Conservation (phyloP, 2,888 invertebrate species). For the Oscheius onirici region DNA sequence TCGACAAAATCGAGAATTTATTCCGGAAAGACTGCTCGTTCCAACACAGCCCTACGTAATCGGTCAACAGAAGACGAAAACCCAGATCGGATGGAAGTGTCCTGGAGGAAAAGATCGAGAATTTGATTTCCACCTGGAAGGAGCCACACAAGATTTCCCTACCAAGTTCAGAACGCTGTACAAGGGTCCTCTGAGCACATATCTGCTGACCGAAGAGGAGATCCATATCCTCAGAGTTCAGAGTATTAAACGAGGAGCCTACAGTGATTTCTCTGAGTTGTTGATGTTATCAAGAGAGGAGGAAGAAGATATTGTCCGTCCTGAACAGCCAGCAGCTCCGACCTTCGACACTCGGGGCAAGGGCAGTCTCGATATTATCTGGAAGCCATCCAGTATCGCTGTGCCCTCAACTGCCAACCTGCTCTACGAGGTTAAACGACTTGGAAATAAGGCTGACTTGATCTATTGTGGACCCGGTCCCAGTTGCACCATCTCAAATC, state of each 20-base stretch:
- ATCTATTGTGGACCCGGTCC: slow-evolving; percentile 40
- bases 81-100: slow-evolving; percentile 41
- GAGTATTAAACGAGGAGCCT: slow-evolving; percentile 26
- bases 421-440: slow-evolving; percentile 36
- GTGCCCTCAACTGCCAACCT: slow-evolving; percentile 30
- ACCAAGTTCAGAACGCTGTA: slow-evolving; percentile 37
- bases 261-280: slow-evolving; percentile 38
- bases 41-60: slow-evolving; percentile 34
- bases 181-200: slow-evolving; percentile 40
- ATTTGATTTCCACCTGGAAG: slow-evolving; percentile 38
- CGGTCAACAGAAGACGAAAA: slow-evolving; percentile 18
- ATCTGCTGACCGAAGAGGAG: slow-evolving; percentile 46
- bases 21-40: not conserved
- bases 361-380: slow-evolving; percentile 13
- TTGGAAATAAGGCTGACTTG: slow-evolving; percentile 30
- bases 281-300: slow-evolving; percentile 15
- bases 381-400: slow-evolving; percentile 12
- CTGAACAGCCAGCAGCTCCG: slow-evolving; percentile 23
- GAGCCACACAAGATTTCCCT: slow-evolving; percentile 30
- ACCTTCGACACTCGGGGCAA: not conserved
- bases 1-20: not conserved
- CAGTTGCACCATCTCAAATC: slow-evolving; percentile 23
- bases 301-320: slow-evolving; percentile 28
- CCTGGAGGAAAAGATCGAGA: slow-evolving; percentile 30
- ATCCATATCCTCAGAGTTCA: slow-evolving; percentile 52